These are phyloP conservation scores for Diglossa cyanea DNA, from an alignment of 2,797 vertebrate genomes.

Conservation along the genomic window DNA sequence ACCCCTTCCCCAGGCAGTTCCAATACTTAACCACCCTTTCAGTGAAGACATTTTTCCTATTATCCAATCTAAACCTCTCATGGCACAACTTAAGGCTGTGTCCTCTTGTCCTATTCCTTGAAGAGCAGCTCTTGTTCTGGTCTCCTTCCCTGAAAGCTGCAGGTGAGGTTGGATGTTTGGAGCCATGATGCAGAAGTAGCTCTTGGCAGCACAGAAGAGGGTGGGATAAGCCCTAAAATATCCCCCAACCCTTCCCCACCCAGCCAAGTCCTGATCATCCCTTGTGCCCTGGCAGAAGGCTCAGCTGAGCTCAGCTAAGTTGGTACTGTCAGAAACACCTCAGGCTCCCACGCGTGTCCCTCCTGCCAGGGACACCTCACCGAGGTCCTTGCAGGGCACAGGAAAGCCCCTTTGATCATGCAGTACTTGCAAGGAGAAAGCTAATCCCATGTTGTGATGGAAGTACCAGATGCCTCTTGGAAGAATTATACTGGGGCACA, in stretches of 20 bases:
- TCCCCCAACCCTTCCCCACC: background rate
- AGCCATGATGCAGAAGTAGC: background rate
- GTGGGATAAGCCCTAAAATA: background rate
- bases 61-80: background rate
- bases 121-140: background rate
- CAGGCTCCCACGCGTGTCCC: fast-evolving
- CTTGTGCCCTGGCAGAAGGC: background rate
- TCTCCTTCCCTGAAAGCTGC: background rate
- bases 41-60: background rate
- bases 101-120: background rate
- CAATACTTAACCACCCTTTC: background rate
- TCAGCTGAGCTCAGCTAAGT: background rate
- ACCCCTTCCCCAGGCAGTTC: background rate
- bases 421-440: conserved; percentile 27
- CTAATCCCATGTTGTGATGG: conserved; percentile 53
- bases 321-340: fast-evolving
- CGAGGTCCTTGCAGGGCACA: background rate
- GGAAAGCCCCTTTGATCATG: conserved; percentile 41
- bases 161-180: background rate
- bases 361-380: background rate
- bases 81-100: background rate
- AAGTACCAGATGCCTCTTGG: conserved; percentile 60
- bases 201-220: background rate
- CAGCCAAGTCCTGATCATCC: background rate
- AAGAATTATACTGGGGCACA: conserved; percentile 57